Base-by-base conservation (phyloP, 2,888 invertebrate genomes). In the Cistogaster globosa region DNA sequence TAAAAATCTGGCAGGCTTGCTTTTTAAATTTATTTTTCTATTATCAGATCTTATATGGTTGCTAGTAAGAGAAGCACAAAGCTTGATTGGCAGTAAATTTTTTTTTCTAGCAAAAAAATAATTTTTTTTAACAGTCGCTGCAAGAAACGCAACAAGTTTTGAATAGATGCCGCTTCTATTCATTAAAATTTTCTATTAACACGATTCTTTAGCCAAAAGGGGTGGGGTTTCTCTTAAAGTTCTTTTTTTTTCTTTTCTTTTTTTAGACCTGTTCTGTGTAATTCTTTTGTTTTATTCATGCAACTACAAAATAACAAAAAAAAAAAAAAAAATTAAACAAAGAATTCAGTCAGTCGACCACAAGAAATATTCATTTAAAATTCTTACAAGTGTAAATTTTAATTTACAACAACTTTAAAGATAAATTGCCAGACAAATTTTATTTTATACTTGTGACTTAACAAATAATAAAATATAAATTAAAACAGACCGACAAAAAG, bases 351-450 rank as follows among this genome's bases (percentile, higher is more conserved):
- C 32, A 32, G 48, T 78, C 68, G 84, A 85, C 84, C 81, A 77
- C 77, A 85, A 85, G 81, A 81, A 85, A 85, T 32, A 8, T 85
- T 74, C 77, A 85, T 85, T 82, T 85, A 42, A 85, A 81, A 85
- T 81, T 78, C 77, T 81, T 81, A 42, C 42, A 77, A 81, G 78
- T 84, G 81, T 81, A 84, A 84, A 76, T 26, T n/a, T 63, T 57
- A 51, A 72, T 48, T 60, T 69, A 60, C 58, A 67, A 53, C 38
- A 57, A 48, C 45, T 58, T 38, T 42, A 67, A 4, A 67, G 48
- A 57, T 18, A 53, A 42, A 45, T 48, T 18, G 36, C 26, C 32
- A 58, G 58, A 67, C 67, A n/a, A 55, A 26, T 42, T 42, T 11
- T 42, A 26, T 42, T 42, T 11, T 42, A 12, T 42, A 42, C 42